Evolutionary conservation across 2,113 vertebrate genomes (phyloP).

Genomic region (Nothocercus julius): DNA sequence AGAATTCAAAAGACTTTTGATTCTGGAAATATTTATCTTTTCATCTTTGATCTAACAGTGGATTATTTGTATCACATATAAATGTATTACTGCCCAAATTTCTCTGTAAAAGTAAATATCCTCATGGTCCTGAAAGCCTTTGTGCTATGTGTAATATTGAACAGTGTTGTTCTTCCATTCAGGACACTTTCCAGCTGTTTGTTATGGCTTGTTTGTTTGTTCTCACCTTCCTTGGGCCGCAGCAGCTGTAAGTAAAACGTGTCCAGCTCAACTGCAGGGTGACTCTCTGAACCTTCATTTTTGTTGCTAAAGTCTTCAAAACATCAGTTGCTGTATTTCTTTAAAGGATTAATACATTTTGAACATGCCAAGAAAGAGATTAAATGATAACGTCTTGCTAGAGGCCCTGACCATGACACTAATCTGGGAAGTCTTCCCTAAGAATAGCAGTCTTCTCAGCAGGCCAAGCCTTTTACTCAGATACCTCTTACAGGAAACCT

Average conservation of each 20-base stretch:
- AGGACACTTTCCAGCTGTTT: neutral
- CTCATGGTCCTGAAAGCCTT: neutral
- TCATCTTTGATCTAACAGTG: neutral
- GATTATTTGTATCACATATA: neutral
- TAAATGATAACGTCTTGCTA: neutral
- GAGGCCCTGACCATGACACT: neutral
- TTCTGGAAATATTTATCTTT: neutral
- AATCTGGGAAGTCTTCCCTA: neutral
- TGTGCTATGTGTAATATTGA: neutral
- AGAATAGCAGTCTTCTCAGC: neutral
- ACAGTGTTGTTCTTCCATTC: neutral
- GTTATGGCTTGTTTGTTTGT: neutral
- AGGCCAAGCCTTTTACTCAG: neutral
- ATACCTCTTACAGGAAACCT: fast-evolving
- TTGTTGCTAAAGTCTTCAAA: neutral
- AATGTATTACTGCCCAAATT: neutral
- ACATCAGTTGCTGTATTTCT: conserved; percentile 37
- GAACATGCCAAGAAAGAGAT: conserved; percentile 6
- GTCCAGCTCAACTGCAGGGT: neutral
- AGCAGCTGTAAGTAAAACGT: neutral
- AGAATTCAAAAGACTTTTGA: neutral
- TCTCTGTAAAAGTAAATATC: neutral
- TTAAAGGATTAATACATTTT: conserved; percentile 25
- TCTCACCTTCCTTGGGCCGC: neutral
- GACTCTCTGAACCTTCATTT: neutral